Conservation (phyloP, 1,140 invertebrate species). For the Drosophila grimshawi region DNA sequence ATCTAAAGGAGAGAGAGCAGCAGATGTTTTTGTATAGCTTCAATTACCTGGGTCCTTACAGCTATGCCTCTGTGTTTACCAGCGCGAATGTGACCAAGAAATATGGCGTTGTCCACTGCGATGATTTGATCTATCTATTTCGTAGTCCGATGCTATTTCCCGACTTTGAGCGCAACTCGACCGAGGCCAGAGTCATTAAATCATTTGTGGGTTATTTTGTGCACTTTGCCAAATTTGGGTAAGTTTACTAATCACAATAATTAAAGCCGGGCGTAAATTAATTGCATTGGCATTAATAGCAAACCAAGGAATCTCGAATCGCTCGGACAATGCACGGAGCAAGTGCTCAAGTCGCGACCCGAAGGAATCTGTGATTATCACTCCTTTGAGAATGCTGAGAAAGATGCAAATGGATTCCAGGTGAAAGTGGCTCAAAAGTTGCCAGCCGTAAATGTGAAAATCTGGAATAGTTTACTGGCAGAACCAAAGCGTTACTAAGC, state of each 20-base stretch:
- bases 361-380: slow-evolving; percentile 75
- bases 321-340: slow-evolving; percentile 40
- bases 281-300: slow-evolving; percentile 14
- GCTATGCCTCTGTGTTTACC: slow-evolving; percentile 70
- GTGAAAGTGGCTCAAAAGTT: slow-evolving; percentile 47
- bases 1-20: slow-evolving; percentile 24
- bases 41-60: slow-evolving; percentile 61
- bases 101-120: slow-evolving; percentile 79
- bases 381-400: slow-evolving; percentile 55
- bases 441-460: slow-evolving; percentile 37
- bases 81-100: slow-evolving; percentile 42
- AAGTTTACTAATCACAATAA: slow-evolving; percentile 8
- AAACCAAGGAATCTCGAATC: slow-evolving; percentile 48
- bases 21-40: slow-evolving; percentile 76
- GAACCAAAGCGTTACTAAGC: slow-evolving; percentile 23
- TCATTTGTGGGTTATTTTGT: slow-evolving; percentile 67
- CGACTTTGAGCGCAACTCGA: slow-evolving; percentile 64
- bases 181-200: slow-evolving; percentile 56
- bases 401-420: slow-evolving; percentile 17
- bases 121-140: slow-evolving; percentile 80
- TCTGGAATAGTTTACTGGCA: slow-evolving; percentile 61
- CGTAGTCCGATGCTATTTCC: slow-evolving; percentile 71
- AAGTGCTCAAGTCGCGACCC: slow-evolving; percentile 48
- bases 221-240: slow-evolving; percentile 74
- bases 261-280: background rate